A percentile compares a stretch with the other conserved stretches of the same genome.
Conservation (phyloP, 2,888 invertebrate genomes). For the Megaustenia siamemsis region DNA sequence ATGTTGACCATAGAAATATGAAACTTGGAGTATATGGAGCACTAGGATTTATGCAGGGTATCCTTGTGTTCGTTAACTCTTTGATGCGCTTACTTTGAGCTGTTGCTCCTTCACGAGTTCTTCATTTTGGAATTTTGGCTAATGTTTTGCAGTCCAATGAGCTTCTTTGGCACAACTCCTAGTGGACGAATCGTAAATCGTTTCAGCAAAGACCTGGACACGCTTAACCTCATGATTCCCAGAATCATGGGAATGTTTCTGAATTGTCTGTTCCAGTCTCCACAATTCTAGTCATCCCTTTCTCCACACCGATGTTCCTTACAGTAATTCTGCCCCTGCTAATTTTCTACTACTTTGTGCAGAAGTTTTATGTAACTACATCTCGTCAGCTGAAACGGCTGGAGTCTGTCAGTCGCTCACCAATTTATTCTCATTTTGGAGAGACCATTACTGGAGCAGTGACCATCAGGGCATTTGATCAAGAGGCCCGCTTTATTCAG, state of each 20-base stretch:
- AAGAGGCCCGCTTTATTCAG: conserved; percentile 89
- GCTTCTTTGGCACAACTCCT: conserved; percentile 75
- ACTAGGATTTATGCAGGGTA: conserved; percentile 76
- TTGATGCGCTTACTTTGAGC: conserved; percentile 54
- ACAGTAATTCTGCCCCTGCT: conserved; percentile 64
- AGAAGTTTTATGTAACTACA: conserved; percentile 83
- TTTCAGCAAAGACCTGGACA: conserved; percentile 74
- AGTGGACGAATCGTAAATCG: conserved; percentile 73
- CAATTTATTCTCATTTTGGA: conserved; percentile 97
- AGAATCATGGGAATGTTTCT: conserved; percentile 55
- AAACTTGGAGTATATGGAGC: conserved; percentile 81
- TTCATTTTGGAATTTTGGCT: conserved; percentile 76
- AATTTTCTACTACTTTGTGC: conserved; percentile 69
- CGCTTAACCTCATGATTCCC: conserved; percentile 63
- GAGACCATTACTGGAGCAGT: conserved; percentile 89
- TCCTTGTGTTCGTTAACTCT: conserved; percentile 50
- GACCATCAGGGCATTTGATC: conserved; percentile 92
- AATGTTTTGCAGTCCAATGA: conserved; percentile 75
- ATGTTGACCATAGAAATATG: conserved; percentile 64
- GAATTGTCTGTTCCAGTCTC: conserved; percentile 59
- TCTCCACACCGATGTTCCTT: conserved; percentile 69
- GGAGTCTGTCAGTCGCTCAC: conserved; percentile 95
- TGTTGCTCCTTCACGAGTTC: conserved; percentile 55
- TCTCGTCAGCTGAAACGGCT: conserved; percentile 95
- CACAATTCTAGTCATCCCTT: conserved; percentile 65